Base-by-base conservation (phyloP, 2,113 vertebrate species). In the Oryctolagus cuniculus region DNA sequence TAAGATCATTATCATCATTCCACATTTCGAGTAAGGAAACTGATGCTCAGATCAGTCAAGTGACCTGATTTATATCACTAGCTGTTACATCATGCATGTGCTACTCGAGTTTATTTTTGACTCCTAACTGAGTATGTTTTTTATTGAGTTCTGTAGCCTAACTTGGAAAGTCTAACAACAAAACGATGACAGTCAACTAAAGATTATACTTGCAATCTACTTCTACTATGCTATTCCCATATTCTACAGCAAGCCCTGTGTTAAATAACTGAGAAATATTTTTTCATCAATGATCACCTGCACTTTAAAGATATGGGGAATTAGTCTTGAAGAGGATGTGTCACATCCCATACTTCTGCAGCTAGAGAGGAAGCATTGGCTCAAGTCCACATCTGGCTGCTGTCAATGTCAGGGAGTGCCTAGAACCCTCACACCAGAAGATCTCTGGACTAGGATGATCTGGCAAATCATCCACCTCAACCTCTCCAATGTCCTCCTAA, bases 1-100 rank as follows among this genome's bases (percentile, higher is more conserved):
- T 24, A 64, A 5, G 29, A 49, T 61, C 12, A 4, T 36, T 34
- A 27, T 58, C 36, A 31, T 82, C 19, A 36, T 13, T 0, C 24
- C 16, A 44, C 21, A 73, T 86, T 82, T 77, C 87, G 86, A 36
- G 49, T 29, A 55, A 87, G 51, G 51, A 95, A 78, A 89, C 16
- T 1, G 24, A 93, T 38, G 24, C 51, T 19, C 6, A 3, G 25
- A 69, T 72, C 27, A 44, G 36, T 66, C 15, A 73, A 5, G 6
- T 27, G 22, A 70, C 16, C 21, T 78, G 25, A 72, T 66, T 74
- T 93, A 38, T 15, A 36, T 51, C 11, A 27, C 24, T 69, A 75
- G 51, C 61, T 58, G 25, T 29, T 44, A 31, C 13, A 2, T 51
- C 72, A 29, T n/a, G 34, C 44, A 64, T 10, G 4, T 61, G 36